These are phyloP conservation scores for Helicoverpa armigera DNA, from an alignment of 1,140 invertebrate genomes.

Conservation along the genomic window DNA sequence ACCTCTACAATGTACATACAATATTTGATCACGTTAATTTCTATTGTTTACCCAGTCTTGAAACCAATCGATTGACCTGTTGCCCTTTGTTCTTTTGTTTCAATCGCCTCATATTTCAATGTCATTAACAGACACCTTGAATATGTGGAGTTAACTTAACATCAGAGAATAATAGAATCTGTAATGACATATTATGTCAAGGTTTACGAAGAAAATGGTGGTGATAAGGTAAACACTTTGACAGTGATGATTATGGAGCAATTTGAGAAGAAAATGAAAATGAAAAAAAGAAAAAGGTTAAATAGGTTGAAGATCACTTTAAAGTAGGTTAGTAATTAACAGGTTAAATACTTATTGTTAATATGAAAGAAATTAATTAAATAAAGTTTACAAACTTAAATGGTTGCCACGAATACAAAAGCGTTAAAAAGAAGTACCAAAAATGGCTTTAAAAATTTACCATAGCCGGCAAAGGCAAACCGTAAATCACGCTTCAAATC, in stretches of 20 bases:
- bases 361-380: no score
- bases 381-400: no score
- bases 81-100: slow-evolving; percentile 1
- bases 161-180: neutral
- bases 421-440: no score
- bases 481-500: slow-evolving; percentile 26
- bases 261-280: no score
- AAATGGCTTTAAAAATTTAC: neutral
- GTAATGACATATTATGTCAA: neutral
- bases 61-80: neutral
- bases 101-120: neutral
- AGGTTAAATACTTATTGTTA: no score
- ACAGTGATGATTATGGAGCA: neutral
- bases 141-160: neutral
- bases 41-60: neutral
- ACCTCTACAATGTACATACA: no score
- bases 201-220: neutral
- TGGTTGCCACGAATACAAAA: no score
- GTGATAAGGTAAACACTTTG: neutral
- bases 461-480: neutral
- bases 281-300: no score
- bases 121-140: neutral
- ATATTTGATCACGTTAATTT: neutral
- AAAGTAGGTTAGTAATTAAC: no score
- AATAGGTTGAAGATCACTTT: no score